Percentiles rank a stretch among this genome's conserved stretches.
Conservation (phyloP, 2,888 invertebrate genomes). For the Orthosia gothica region DNA sequence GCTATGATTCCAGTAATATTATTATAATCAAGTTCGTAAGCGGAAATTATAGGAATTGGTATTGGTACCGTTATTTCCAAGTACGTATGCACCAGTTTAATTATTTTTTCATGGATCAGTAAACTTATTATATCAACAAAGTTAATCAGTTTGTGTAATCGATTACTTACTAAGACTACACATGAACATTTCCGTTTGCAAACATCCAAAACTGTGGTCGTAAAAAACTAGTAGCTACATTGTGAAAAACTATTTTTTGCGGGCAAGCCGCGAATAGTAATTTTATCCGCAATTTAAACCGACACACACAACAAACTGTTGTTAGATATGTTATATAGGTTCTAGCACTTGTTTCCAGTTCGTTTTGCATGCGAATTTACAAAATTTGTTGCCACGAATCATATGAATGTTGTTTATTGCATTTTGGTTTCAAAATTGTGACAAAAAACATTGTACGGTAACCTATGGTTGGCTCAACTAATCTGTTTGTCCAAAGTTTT, state of each 20-base stretch:
- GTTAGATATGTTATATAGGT: slow-evolving; percentile 43
- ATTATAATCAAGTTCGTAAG: slow-evolving; percentile 15
- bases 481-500: not conserved
- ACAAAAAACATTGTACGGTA: not conserved
- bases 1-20: slow-evolving; percentile 15
- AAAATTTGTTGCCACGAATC: not conserved
- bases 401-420: slow-evolving; percentile 14
- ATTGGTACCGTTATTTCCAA: slow-evolving; percentile 8
- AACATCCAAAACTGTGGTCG: slow-evolving; percentile 31
- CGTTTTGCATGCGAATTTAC: slow-evolving; percentile 47
- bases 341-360: slow-evolving; percentile 44
- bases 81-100: not conserved
- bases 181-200: slow-evolving; percentile 33
- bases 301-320: slow-evolving; percentile 48
- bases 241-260: slow-evolving; percentile 47
- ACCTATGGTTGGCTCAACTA: not conserved
- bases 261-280: slow-evolving; percentile 53
- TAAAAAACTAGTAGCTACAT: slow-evolving; percentile 39
- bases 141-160: slow-evolving; percentile 18
- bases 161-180: slow-evolving; percentile 9
- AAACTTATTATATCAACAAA: slow-evolving; percentile 1
- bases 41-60: slow-evolving; percentile 6
- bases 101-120: slow-evolving; percentile 7
- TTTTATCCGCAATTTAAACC: slow-evolving; percentile 60
- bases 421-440: not conserved